Base-by-base conservation (phyloP, 2,113 vertebrate genomes). In the Pterophyllum scalare region DNA sequence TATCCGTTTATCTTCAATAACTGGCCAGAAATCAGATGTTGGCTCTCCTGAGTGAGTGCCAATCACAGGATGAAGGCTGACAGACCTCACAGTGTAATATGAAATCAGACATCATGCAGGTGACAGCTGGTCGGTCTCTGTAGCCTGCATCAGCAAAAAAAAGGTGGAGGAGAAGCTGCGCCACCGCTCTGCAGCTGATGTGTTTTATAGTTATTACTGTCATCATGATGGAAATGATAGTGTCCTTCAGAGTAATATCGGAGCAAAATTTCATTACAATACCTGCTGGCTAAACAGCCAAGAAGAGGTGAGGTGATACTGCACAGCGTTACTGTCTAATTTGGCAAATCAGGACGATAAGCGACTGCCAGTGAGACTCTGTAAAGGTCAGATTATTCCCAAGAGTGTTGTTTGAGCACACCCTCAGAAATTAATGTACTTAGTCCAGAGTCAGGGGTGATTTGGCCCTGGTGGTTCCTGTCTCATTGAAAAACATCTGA, bases 1-100 rank as follows among this genome's bases (percentile, higher is more conserved):
- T 67, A 65, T 77, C 22, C 33, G 60, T 82, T 83, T 72, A 85
- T 90, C 90, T 83, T 57, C 67, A 62, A 17, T 75, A 79, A 85
- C 59, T 72, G 74, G 19, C 59, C 24, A 67, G 82, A 70, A 86
- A 93, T 84, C 76, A 70, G 76, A 78, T 56, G 79, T 14, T 28
- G 52, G 59, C 46, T 79, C 76, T 24, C 54, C 74, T 76, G 59
- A 84, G 77, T n/a, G 83, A 76, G 70, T 10, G 56, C 26, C 82
- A 82, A 57, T 91, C 83, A 75, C 26, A 74, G 76, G 78, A 52
- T 13, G 81, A 56, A 70, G 79, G 82, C 54, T 54, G 72, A 82
- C 60, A 40, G 35, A 26, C 59, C 74, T 28, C 35, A 31, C 28
- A 26, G 46, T 2, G 52, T 59, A 31, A 72, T 65, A 46, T 80